phyloP scores from a whole-genome alignment of 2,113 vertebrate genomes.

The Erythrocebus patas region DNA sequence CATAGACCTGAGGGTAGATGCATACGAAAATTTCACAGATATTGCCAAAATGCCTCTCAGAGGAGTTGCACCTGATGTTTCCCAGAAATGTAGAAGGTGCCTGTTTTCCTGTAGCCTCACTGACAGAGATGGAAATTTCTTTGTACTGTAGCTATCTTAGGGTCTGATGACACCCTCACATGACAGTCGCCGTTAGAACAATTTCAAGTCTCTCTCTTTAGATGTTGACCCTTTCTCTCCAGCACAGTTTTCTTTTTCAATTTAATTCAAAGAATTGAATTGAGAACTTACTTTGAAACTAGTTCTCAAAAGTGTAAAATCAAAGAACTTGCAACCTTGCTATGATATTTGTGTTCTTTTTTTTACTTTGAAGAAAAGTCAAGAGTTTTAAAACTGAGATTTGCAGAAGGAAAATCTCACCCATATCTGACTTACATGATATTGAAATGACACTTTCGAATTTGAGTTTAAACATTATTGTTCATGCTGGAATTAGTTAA shows the following conservation, averaged over 20 bases:
- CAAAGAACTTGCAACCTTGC: background rate
- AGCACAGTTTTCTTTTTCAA: background rate
- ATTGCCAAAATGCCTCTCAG: background rate
- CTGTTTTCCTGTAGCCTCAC: background rate
- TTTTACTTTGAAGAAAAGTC: background rate
- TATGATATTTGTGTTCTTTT: background rate
- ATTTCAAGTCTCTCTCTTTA: background rate
- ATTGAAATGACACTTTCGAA: too few relatives aligned
- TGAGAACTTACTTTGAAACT: constrained; percentile 7
- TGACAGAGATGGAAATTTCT: background rate
- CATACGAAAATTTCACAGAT: background rate
- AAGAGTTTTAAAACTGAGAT: background rate
- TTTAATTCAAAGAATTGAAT: background rate
- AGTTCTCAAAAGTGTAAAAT: background rate
- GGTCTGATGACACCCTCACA: background rate
- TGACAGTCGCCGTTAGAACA: background rate
- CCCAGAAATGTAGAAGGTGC: background rate
- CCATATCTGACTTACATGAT: too few relatives aligned
- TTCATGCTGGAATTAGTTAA: too few relatives aligned
- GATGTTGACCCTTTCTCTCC: background rate
- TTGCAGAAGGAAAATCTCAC: too few relatives aligned
- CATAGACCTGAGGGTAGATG: background rate
- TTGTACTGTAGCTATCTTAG: background rate
- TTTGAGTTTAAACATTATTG: too few relatives aligned
- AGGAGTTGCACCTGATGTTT: too few relatives aligned